Conservation (phyloP, 1,140 invertebrate species). For the Oryzaephilus surinamensis region DNA sequence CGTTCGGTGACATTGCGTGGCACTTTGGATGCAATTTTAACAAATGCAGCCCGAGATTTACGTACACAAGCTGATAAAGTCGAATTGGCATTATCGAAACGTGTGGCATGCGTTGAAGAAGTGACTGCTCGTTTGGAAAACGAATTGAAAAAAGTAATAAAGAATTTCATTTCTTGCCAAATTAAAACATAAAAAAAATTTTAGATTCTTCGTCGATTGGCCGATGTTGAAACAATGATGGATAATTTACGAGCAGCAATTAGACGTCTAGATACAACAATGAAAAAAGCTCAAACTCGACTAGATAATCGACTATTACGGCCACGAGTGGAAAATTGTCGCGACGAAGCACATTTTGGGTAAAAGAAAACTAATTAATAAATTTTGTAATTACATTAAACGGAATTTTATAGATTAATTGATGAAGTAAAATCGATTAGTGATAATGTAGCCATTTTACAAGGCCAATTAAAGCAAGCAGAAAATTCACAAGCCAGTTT, state of each 20-base stretch:
- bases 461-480: constrained; percentile 46
- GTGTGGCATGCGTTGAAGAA: constrained; percentile 56
- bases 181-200: constrained; percentile 14
- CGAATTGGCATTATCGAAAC: constrained; percentile 51
- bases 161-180: constrained; percentile 8
- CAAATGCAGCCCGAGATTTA: constrained; percentile 55
- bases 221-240: constrained; percentile 59
- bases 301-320: constrained; percentile 54
- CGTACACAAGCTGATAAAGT: constrained; percentile 61
- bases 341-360: constrained; percentile 57
- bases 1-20: constrained; percentile 50
- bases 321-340: constrained; percentile 59
- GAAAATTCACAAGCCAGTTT: constrained; percentile 48
- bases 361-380: constrained; percentile 31
- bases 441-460: constrained; percentile 51
- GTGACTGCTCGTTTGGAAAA: constrained; percentile 52
- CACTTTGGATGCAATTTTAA: constrained; percentile 50
- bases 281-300: constrained; percentile 69
- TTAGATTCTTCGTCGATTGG: constrained; percentile 51
- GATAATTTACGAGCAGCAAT: constrained; percentile 48
- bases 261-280: constrained; percentile 53
- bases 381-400: constrained; percentile 16
- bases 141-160: constrained; percentile 46
- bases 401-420: constrained; percentile 45
- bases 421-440: constrained; percentile 59